Evolutionary conservation across 1,140 invertebrate species (phyloP).

Genomic region (Cyclargus thomasi): DNA sequence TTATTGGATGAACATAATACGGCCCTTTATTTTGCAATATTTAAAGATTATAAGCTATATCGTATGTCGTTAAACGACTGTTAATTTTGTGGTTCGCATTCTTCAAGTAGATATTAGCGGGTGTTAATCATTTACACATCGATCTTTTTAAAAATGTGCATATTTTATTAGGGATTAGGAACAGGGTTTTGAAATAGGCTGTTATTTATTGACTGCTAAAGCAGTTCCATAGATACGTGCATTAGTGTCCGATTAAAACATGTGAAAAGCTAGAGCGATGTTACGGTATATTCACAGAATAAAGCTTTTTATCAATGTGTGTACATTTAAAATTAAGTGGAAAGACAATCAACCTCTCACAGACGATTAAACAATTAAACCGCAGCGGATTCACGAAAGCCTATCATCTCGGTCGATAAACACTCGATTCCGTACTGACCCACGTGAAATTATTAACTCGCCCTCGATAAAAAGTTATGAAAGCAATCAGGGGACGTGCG

Average conservation of each 20-base stretch:
- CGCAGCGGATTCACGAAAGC: neutral
- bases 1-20: neutral
- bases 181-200: neutral
- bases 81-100: neutral
- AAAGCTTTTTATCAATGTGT: neutral
- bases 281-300: too few relatives aligned
- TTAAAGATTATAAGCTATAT: neutral
- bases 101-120: neutral
- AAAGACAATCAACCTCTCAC: neutral
- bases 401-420: neutral
- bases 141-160: neutral
- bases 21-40: constrained; percentile 8
- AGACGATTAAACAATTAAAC: neutral
- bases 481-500: constrained; percentile 16
- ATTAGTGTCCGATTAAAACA: neutral
- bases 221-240: neutral
- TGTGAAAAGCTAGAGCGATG: too few relatives aligned
- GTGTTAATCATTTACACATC: neutral
- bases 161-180: neutral
- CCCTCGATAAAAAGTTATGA: constrained; percentile 11
- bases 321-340: neutral
- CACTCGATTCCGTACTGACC: neutral
- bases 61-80: neutral
- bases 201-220: neutral
- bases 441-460: constrained; percentile 13